These are phyloP conservation scores for Mastomys coucha DNA, from an alignment of 2,113 vertebrate genomes.

Conservation along the genomic window DNA sequence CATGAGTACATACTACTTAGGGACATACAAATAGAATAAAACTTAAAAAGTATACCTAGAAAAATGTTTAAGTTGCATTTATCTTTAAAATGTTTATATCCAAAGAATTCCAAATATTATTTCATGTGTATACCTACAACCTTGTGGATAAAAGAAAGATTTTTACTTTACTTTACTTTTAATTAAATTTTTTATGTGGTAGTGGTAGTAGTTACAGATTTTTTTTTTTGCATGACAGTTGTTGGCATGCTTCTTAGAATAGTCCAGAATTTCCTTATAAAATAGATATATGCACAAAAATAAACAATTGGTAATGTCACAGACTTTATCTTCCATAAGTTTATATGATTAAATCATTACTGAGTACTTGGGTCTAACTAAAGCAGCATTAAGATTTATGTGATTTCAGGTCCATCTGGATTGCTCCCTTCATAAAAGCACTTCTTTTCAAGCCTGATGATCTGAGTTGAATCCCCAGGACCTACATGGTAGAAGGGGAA, in stretches of 20 bases:
- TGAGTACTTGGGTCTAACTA: background rate
- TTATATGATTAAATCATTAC: constrained; percentile 1
- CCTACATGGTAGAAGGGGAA: background rate
- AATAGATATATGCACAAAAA: constrained; percentile 1
- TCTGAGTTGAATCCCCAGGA: background rate
- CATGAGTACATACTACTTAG: background rate
- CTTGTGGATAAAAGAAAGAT: background rate
- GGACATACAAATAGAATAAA: background rate
- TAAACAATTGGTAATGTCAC: background rate
- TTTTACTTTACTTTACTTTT: constrained; percentile 35
- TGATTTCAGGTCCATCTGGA: background rate
- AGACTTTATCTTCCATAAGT: constrained; percentile 16
- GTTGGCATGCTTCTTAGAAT: background rate
- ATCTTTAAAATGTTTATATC: background rate
- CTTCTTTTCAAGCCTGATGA: background rate
- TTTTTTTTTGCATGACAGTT: background rate
- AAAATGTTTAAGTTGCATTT: background rate
- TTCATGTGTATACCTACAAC: background rate
- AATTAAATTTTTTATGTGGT: background rate
- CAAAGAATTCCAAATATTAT: background rate
- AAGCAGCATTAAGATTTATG: constrained; percentile 11
- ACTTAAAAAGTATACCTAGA: background rate
- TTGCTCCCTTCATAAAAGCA: background rate
- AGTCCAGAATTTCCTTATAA: background rate
- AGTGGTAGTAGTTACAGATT: background rate